Evolutionary conservation across 2,113 vertebrate species (phyloP), one percentile per base, ranked within the genome.

Genomic region (Melanotaenia duboulayi): DNA sequence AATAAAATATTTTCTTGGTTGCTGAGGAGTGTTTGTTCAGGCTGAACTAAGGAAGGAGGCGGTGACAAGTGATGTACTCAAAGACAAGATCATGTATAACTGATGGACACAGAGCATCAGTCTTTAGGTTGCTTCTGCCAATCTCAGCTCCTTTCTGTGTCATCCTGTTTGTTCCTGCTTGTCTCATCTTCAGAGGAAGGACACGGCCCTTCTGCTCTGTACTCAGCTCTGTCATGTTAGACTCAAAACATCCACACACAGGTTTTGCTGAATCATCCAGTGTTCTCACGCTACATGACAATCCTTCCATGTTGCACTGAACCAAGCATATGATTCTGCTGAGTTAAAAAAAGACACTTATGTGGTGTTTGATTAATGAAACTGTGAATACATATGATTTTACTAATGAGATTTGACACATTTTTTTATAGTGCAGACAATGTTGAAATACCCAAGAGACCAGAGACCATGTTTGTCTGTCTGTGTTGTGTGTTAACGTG

Each of bases 201-300:
- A 49, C 58, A 64, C 19, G 28, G 51, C 11, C 51, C 58, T 25
- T 64, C 60, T 51, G 51, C 69, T 64, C 64, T 42, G 64, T 19
- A 3, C 42, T 68, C 62, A n/a, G 23, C 78, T 37, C 11, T 1
- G 11, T 75, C 74, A 76, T 54, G 73, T 65, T 67, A 50, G 37
- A 79, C 71, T 65, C 73, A 69, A 46, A 40, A 52, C 25, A 39
- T 32, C 56, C 35, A 61, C 24, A 0, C 46, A 63, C 37, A 32
- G 52, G 25, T 39, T 74, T 64, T 80, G 75, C 80, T 71, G 83
- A 84, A 72, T 86, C 83, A 83, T 56, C 72, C 1, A 17, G 52
- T 32, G 4, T 62, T 69, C 72, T 78, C 84, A 73, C 37, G 32
- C 61, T 20, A 61, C 28, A 54, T 13, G 11, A n/a, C 40, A 17